Conservation (phyloP, 2,888 invertebrate genomes). For the Xanthia togata region DNA sequence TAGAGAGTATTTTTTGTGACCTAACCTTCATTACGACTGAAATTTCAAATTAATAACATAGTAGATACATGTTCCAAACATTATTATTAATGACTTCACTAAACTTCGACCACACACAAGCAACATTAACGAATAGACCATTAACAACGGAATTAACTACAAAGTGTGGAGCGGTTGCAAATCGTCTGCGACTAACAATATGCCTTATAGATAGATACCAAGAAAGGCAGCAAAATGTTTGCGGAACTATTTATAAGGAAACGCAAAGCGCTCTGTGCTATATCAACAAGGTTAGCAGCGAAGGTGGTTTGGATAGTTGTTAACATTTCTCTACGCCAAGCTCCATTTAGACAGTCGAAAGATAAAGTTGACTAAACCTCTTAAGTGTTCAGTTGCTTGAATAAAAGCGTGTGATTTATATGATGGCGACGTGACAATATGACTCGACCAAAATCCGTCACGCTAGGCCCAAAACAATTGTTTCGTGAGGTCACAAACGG, state of each 20-base stretch:
- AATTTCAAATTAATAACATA: conserved; percentile 46
- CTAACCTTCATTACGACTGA: conserved; percentile 22
- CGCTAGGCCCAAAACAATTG: conserved; percentile 76
- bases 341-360: conserved; percentile 65
- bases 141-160: conserved; percentile 71
- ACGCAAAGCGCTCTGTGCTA: conserved; percentile 71
- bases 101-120: conserved; percentile 73
- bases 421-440: conserved; percentile 73
- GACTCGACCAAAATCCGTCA: conserved; percentile 73
- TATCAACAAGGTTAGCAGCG: conserved; percentile 84
- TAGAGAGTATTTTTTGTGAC: conserved; percentile 25
- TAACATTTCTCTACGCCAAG: conserved; percentile 79
- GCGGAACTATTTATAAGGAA: conserved; percentile 85
- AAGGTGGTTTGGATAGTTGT: conserved; percentile 83
- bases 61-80: conserved; percentile 57
- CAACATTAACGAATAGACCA: conserved; percentile 65
- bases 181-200: conserved; percentile 69
- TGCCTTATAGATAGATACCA: conserved; percentile 70
- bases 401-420: conserved; percentile 71
- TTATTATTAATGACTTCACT: conserved; percentile 67
- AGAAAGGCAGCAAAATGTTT: conserved; percentile 76
- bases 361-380: conserved; percentile 58
- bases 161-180: conserved; percentile 69
- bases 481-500: conserved; percentile 70
- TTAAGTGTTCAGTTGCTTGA: conserved; percentile 57